Evolutionary conservation across 2,888 invertebrate species (phyloP), one percentile per base, ranked within the genome.

Genomic region (Acanthopleura granulata): DNA sequence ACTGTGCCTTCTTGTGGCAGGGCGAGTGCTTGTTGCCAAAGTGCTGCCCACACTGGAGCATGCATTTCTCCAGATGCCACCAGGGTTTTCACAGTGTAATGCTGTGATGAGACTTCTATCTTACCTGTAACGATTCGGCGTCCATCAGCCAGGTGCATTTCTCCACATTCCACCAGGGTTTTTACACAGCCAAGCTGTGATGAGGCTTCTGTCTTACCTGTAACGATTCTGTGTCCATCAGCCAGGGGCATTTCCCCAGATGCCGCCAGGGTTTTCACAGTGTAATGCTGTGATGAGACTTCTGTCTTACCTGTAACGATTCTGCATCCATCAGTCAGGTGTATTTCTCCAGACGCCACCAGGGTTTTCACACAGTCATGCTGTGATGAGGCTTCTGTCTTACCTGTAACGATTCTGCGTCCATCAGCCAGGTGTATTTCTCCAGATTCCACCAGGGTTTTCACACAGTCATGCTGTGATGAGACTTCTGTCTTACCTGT

Each of bases 361-460:
- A 99, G 91, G 6, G 97, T 97, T 92, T 98, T 97, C 62, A 99
- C 40, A 40, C 9, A 40, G 40, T 40, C 9, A 40, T 40, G 40
- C 40, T 40, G 40, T 3, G 40, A 40, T 3, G 9, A 40, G 40
- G 3, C 9, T 40, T 6, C 40, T 57, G 25, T 30, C 18, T 72
- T 78, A 88, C 89, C 85, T 74, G 84, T 87, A 16, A 96, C 94
- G 84, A 99, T 97, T 83, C 96, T 93, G 77, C 98, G 92, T 0
- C 98, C 98, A 91, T 99, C 98, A 62, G 97, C 96, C 1, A 98
- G 91, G 81, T 96, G 94, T 97, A 99, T 98, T 91, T 97, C 96
- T 0, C 97, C 97, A 81, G 95, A 95, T 91, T 98, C 98, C 0
- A 98, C 95, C n/a, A 99, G 91, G 6, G 97, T 97, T 92, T 98